Conservation (phyloP, 2,888 invertebrate species). For the Thysanoteuthis rhombus region DNA sequence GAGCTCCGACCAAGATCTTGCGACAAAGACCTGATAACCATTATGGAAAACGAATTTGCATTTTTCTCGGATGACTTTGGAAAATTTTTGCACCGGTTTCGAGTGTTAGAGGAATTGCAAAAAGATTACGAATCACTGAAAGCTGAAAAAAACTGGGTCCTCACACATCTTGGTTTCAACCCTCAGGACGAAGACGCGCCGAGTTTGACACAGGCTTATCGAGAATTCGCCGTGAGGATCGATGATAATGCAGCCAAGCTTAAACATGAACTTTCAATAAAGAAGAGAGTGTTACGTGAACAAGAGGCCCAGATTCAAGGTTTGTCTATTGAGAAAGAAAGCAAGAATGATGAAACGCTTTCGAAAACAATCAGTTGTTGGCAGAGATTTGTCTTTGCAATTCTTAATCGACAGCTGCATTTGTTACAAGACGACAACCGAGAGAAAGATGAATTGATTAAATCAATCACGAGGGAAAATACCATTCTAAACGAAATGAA, state of each 20-base stretch:
- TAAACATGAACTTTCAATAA: slow-evolving; percentile 41
- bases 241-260: slow-evolving; percentile 49
- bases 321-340: not conserved
- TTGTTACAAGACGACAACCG: slow-evolving; percentile 48
- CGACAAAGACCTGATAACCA: slow-evolving; percentile 42
- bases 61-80: slow-evolving; percentile 51
- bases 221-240: slow-evolving; percentile 47
- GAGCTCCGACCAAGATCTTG: slow-evolving; percentile 30
- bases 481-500: slow-evolving; percentile 33
- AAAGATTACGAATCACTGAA: slow-evolving; percentile 48
- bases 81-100: slow-evolving; percentile 45
- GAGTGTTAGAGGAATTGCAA: slow-evolving; percentile 43
- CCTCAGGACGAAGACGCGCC: slow-evolving; percentile 37
- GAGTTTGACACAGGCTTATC: slow-evolving; percentile 48
- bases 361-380: slow-evolving; percentile 47
- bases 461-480: slow-evolving; percentile 46
- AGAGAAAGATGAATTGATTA: slow-evolving; percentile 49
- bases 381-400: slow-evolving; percentile 53
- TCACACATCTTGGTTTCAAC: slow-evolving; percentile 50
- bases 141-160: slow-evolving; percentile 51
- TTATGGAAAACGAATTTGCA: slow-evolving; percentile 44
- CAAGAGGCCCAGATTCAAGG: not conserved
- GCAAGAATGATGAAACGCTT: no score
- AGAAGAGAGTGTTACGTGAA: slow-evolving; percentile 34
- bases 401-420: slow-evolving; percentile 54